phyloP scores from a whole-genome alignment of 2,113 vertebrate species.

The Eleginops maclovinus region DNA sequence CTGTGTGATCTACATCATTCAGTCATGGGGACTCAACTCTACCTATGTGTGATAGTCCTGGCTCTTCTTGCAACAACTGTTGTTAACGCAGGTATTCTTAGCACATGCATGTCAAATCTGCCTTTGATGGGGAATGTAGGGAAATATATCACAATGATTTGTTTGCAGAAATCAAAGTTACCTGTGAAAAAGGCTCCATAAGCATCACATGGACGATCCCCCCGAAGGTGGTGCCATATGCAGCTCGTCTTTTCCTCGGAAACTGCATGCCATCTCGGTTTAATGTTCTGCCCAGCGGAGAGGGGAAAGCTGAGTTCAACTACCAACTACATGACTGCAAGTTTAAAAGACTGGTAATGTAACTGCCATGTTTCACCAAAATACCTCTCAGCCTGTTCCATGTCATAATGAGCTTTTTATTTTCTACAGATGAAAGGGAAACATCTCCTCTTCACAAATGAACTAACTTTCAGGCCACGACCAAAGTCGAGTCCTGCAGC shows the following conservation, averaged over 20 bases:
- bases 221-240: conserved; percentile 33
- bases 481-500: conserved; percentile 40
- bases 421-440: conserved; percentile 70
- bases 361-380: neutral
- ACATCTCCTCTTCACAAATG: conserved; percentile 62
- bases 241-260: conserved; percentile 79
- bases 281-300: conserved; percentile 36
- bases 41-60: conserved; percentile 32
- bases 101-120: fast-evolving
- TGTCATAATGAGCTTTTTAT: neutral
- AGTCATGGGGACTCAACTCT: conserved; percentile 55
- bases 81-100: conserved; percentile 52
- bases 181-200: conserved; percentile 50
- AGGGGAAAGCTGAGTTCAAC: conserved; percentile 60
- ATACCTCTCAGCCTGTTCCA: fast-evolving
- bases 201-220: conserved; percentile 69
- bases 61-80: conserved; percentile 18
- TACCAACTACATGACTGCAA: conserved; percentile 63
- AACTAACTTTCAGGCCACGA: conserved; percentile 71
- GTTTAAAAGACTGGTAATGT: conserved; percentile 73
- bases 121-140: neutral
- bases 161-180: conserved; percentile 68
- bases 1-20: fast-evolving
- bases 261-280: conserved; percentile 68
- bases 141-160: fast-evolving